Percentiles rank a stretch among this genome's conserved stretches.
Conservation (phyloP, 2,888 invertebrate species). For the Diarsia brunnea region DNA sequence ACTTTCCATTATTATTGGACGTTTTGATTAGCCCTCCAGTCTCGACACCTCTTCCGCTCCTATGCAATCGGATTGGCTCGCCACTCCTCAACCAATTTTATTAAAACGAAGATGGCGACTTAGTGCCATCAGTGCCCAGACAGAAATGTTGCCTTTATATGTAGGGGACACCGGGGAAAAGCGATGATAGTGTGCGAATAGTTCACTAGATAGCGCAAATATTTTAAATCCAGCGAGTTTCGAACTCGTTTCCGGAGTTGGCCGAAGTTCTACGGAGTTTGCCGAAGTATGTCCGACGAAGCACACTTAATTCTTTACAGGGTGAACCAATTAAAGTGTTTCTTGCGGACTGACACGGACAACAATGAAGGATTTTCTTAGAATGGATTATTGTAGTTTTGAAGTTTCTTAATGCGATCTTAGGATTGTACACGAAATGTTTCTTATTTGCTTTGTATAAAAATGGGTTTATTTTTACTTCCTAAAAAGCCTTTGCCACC, state of each 20-base stretch:
- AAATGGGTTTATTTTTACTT: conserved; percentile 21
- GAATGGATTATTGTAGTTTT: conserved; percentile 31
- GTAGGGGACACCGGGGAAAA: conserved; percentile 35
- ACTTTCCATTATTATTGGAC: conserved; percentile 49
- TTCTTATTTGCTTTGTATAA: conserved; percentile 9
- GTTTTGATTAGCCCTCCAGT: conserved; percentile 53
- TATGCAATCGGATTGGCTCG: conserved; percentile 40
- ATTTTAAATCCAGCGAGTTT: conserved; percentile 68
- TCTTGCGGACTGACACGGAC: conserved; percentile 48
- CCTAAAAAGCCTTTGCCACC: conserved; percentile 9
- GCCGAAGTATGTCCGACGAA: conserved; percentile 62
- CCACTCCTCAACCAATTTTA: conserved; percentile 44
- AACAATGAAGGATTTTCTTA: conserved; percentile 44
- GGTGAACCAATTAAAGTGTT: conserved; percentile 73
- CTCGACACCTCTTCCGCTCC: conserved; percentile 30
- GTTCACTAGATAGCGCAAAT: conserved; percentile 65
- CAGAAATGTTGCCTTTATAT: conserved; percentile 43
- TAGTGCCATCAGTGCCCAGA: conserved; percentile 35
- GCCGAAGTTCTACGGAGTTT: conserved; percentile 61
- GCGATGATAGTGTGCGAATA: conserved; percentile 61
- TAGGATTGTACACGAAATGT: background rate
- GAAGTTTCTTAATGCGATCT: conserved; percentile 9
- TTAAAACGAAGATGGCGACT: conserved; percentile 54
- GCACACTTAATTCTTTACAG: conserved; percentile 65
- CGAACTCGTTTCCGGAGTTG: conserved; percentile 66